Base-by-base conservation (phyloP, 2,113 vertebrate genomes). In the Etheostoma cragini region DNA sequence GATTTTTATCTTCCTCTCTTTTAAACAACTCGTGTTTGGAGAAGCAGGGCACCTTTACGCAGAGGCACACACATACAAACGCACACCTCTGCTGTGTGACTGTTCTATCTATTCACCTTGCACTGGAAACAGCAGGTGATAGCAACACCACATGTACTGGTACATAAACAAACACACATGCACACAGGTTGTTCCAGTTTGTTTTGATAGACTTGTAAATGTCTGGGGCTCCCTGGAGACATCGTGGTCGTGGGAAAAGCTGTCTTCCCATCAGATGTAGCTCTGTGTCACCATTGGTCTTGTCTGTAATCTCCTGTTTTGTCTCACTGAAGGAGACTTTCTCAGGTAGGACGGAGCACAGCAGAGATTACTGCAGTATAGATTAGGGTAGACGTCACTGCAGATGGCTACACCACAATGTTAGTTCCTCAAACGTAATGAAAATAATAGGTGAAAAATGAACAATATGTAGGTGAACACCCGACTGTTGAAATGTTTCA, bases 291-390 rank as follows among this genome's bases (percentile, higher is more conserved):
- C 90, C 80, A 49, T 13, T 50, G 61, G 45, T 78, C 78, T 90
- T 88, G 84, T 91, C 90, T 88, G 54, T 70, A 79, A 94, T 95
- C 93, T 94, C 67, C 87, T 95, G 94, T 95, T 95, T 92, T 93
- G 94, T 93, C 94, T 95, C 87, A 88, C 58, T 7, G 79, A 79
- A 63, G 75, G 84, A 90, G 85, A 89, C 88, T 84, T 86, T 90
- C 80, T 90, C 84, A 56, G 84, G 80, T 85, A 30, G 72, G 50
- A 81, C 81, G 73, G 63, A 81, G 67, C 17, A 24, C 47, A 19
- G 76, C 45, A 78, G 66, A 89, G 78, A 84, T 88, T 76, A 54
- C 50, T 54, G 65, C 35, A 17, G 24, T 1, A 24, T n/a, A 88
- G 83, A 90, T 87, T 80, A 84, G 62, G n/a, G 26, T 3, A 33